Evolutionary conservation across 2,888 invertebrate species (phyloP), one percentile per base, ranked within the genome.

Genomic region (Acronicta psi): DNA sequence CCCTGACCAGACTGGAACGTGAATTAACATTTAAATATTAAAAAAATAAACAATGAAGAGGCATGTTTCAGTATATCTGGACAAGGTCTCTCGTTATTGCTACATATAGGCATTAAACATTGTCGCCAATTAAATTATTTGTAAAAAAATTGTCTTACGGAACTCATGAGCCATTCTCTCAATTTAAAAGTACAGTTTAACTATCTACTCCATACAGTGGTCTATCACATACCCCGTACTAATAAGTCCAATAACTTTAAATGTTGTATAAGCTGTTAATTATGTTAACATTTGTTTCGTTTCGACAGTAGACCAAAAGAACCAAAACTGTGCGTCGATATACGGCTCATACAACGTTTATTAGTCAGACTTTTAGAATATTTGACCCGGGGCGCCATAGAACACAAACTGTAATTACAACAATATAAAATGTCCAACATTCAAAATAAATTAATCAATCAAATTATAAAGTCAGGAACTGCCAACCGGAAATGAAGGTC

Each of bases 101-200:
- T 53, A 57, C 29, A 34, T 25, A 47, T 36, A 43, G 18, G 36
- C 56, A 51, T 38, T 47, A 20, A 54, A 43, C 42, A 56, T 41
- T 42, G 11, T 37, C 47, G 68, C 51, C 57, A 23, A n/a, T 38
- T 34, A 36, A 36, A 45, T 47, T 49, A 41, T 47, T 18, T 45
- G 49, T 71, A 70, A 23, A 69, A 65, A 69, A 68, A 69, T 46
- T 65, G 69, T 57, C n/a, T 43, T 51, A 57, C 46, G 34, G 29
- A 66, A 67, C 47, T 65, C 42, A 54, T 46, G 46, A 44, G 50
- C 41, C 37, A 53, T 38, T 29, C 44, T 45, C 52, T 46, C 34
- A 57, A 55, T 45, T 18, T 46, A 49, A 56, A 57, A 25, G 25
- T 25, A 25, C 25, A 25, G 31, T 38, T 11, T 13, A 41, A 18